Conservation (phyloP, 2,797 vertebrate species). For the Macrochelys suwanniensis region DNA sequence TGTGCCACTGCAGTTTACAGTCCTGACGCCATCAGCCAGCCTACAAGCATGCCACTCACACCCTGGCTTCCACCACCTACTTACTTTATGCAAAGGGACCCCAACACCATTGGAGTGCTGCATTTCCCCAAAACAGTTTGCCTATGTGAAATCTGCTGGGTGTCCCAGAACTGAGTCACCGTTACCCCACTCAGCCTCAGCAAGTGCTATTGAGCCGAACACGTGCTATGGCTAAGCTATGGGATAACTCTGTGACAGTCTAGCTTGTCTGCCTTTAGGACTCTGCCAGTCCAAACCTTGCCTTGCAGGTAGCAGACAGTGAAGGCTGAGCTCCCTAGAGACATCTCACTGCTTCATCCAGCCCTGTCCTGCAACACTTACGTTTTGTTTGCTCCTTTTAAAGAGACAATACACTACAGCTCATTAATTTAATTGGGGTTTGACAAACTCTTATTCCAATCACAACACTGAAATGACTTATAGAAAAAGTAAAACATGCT, state of each 20-base stretch:
- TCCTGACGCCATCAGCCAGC: neutral
- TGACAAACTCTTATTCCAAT: neutral
- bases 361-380: neutral
- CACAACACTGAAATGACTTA: neutral
- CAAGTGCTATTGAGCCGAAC: neutral
- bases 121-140: neutral
- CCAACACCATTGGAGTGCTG: neutral
- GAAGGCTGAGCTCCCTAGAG: neutral
- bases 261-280: neutral
- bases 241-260: neutral
- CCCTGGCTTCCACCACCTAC: neutral
- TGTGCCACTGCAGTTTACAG: neutral
- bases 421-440: neutral
- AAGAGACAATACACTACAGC: neutral
- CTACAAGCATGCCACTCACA: neutral
- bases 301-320: neutral
- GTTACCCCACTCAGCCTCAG: neutral
- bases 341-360: neutral
- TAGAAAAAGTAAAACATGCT: neutral
- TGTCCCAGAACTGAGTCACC: neutral
- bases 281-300: neutral
- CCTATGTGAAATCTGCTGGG: neutral
- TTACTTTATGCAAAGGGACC: neutral
- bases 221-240: neutral
- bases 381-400: neutral